Evolutionary conservation across 2,888 invertebrate genomes (phyloP).

Genomic region (Tyria jacobaeae): DNA sequence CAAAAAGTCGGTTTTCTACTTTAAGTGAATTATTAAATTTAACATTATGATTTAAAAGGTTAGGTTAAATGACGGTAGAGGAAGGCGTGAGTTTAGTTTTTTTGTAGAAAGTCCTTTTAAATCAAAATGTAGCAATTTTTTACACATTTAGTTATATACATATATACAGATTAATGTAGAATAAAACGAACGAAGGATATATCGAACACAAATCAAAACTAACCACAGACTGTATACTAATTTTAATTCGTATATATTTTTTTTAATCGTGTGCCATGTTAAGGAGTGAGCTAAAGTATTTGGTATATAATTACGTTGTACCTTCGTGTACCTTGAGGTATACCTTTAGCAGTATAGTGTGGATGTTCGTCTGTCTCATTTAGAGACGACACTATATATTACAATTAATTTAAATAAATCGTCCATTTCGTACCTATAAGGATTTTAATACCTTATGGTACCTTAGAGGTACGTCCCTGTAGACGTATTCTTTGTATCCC

Average conservation of each 20-base stretch:
- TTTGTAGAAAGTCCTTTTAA: too few relatives aligned
- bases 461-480: background rate
- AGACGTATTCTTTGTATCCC: background rate
- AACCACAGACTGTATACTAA: background rate
- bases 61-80: too few relatives aligned
- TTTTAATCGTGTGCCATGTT: conserved; percentile 30
- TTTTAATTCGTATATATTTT: too few relatives aligned
- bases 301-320: background rate
- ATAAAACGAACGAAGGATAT: too few relatives aligned
- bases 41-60: too few relatives aligned
- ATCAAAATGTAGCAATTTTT: too few relatives aligned
- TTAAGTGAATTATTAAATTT: too few relatives aligned
- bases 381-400: background rate
- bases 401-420: background rate
- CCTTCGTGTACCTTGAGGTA: background rate
- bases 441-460: background rate
- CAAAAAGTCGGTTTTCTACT: too few relatives aligned
- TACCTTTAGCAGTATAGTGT: background rate
- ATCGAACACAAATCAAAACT: background rate
- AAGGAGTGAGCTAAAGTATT: conserved; percentile 22
- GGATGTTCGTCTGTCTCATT: background rate
- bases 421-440: background rate
- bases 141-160: too few relatives aligned
- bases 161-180: too few relatives aligned
- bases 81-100: too few relatives aligned